A percentile compares a stretch with the other conserved stretches of the same genome.
These are phyloP conservation scores for Galendromus occidentalis DNA, from an alignment of 1,140 invertebrate genomes.

Conservation along the genomic window DNA sequence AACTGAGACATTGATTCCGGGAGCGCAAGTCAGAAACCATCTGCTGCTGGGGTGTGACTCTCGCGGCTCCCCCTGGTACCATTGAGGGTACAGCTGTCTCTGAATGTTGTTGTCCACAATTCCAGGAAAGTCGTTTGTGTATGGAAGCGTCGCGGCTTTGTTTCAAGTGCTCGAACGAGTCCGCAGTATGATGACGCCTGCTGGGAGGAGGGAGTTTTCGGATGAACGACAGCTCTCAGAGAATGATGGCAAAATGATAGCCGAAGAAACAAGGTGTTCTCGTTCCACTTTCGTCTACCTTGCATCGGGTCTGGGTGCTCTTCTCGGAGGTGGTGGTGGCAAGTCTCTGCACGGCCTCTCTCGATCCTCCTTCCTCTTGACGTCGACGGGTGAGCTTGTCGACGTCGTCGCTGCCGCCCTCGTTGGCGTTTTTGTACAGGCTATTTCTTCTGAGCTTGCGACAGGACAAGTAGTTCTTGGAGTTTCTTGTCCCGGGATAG, in stretches of 20 bases:
- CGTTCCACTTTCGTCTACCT: background rate
- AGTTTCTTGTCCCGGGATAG: background rate
- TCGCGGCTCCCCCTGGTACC: constrained; percentile 18
- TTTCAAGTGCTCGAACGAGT: constrained; percentile 43
- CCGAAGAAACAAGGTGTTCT: too few relatives aligned
- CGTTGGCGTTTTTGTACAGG: background rate
- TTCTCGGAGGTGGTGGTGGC: background rate
- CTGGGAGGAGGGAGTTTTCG: too few relatives aligned
- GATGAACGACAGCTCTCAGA: too few relatives aligned
- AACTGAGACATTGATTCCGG: constrained; percentile 21
- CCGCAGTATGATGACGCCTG: constrained; percentile 39
- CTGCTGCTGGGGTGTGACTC: background rate
- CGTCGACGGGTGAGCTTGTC: background rate
- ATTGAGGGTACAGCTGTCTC: background rate
- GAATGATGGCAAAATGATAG: too few relatives aligned
- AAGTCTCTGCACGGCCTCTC: background rate
- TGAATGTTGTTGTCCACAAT: constrained; percentile 31
- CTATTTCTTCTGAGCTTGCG: background rate
- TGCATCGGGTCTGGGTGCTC: background rate
- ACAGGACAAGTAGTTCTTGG: background rate
- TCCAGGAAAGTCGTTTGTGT: constrained; percentile 44
- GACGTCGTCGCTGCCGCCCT: background rate
- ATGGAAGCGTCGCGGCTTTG: constrained; percentile 36
- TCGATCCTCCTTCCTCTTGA: background rate
- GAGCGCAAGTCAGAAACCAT: background rate